Evolutionary conservation across 1,140 invertebrate species (phyloP).

Genomic region (Drosophila burlai): DNA sequence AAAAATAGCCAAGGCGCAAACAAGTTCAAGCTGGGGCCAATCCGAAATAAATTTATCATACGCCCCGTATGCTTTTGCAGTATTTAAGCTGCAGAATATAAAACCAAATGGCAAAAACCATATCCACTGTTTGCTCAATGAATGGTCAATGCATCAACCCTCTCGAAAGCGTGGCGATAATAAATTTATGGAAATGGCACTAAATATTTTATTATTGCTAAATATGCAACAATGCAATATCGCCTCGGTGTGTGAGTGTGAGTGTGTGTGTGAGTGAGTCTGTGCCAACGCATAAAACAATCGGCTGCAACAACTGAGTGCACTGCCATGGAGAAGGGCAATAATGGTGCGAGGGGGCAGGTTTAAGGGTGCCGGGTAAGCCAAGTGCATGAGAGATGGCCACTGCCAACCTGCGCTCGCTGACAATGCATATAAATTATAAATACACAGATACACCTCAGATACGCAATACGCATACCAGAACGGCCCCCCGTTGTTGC

Average conservation of each 20-base stretch:
- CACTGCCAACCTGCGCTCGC: conserved; percentile 65
- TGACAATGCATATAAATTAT: conserved; percentile 81
- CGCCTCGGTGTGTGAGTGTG: conserved; percentile 7
- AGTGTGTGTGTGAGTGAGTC: not conserved
- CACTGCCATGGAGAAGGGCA: conserved; percentile 45
- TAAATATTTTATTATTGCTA: conserved; percentile 84
- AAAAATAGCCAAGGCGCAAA: conserved; percentile 11
- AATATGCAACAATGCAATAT: conserved; percentile 80
- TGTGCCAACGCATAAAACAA: conserved; percentile 74
- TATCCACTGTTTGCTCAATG: conserved; percentile 22
- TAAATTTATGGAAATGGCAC: conserved; percentile 80
- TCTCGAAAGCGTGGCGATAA: conserved; percentile 53
- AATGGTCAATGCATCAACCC: conserved; percentile 12
- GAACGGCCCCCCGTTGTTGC: conserved; percentile 18
- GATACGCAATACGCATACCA: conserved; percentile 65
- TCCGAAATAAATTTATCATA: conserved; percentile 41
- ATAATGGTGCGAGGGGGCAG: not conserved
- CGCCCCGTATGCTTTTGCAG: conserved; percentile 40
- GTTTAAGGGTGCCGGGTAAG: not conserved
- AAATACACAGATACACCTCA: conserved; percentile 71
- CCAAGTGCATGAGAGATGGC: conserved; percentile 39
- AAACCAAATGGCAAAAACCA: conserved; percentile 15
- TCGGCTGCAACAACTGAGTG: conserved; percentile 73
- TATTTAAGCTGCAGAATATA: conserved; percentile 34
- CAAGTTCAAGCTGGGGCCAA: conserved; percentile 33